Evolutionary conservation across 2,797 vertebrate species (phyloP).

Genomic region (Novumbra hubbsi): DNA sequence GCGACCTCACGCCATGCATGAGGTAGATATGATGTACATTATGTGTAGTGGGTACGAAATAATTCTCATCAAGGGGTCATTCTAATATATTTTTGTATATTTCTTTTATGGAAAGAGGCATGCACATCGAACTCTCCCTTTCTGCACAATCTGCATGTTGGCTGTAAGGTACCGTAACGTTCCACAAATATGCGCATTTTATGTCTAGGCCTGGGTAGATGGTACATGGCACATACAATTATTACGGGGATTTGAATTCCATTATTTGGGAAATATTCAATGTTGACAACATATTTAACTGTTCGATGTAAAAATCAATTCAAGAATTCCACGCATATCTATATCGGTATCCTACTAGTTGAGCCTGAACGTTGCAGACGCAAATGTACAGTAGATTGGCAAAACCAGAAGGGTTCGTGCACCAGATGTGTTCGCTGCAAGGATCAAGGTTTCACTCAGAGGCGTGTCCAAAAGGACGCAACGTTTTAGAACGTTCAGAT

Average conservation of each 20-base stretch:
- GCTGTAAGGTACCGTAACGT: background rate
- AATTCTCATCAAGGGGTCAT: background rate
- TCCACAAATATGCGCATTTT: background rate
- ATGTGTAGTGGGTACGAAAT: background rate
- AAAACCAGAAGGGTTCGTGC: background rate
- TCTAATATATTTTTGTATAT: background rate
- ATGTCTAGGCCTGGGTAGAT: background rate
- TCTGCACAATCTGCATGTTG: background rate
- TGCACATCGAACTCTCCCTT: conserved; percentile 8
- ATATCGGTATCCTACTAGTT: background rate
- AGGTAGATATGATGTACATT: background rate
- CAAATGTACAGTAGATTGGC: background rate
- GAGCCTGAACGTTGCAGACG: background rate
- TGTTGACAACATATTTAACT: background rate
- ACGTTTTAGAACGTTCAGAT: too few species aligned
- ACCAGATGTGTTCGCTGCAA: background rate
- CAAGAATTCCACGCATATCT: background rate
- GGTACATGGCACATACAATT: background rate
- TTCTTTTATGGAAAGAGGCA: background rate
- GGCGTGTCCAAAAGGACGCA: too few species aligned
- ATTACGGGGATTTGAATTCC: background rate
- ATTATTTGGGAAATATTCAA: background rate
- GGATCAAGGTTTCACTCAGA: conserved; percentile 12
- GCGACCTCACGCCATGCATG: background rate
- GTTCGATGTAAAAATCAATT: background rate